phyloP scores from a whole-genome alignment of 53 echinoderm and acorn worm species.

The Echinometra lucunter region DNA sequence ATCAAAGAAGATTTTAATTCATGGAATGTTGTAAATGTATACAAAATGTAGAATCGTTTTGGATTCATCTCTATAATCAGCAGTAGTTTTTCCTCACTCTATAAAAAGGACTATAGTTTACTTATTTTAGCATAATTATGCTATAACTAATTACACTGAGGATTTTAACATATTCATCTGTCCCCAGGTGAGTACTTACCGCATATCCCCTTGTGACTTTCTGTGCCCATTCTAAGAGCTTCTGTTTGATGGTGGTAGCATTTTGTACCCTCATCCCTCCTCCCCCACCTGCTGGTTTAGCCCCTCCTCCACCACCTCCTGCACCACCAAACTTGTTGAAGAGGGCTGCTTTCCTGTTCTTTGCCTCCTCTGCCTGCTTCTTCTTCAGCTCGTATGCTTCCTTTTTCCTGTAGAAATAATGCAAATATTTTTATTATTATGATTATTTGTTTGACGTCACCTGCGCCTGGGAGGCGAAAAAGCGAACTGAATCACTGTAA shows the following conservation, averaged over 20 bases:
- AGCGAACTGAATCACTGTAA: too few relatives aligned
- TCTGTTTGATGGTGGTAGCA: conserved; percentile 93
- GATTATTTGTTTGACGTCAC: too few relatives aligned
- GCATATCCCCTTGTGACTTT: conserved; percentile 80
- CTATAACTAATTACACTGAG: background rate
- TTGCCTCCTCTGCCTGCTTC: conserved; percentile 74
- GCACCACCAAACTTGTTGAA: conserved; percentile 95
- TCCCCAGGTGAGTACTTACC: conserved; percentile 58
- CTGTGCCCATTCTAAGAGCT: conserved; percentile 92
- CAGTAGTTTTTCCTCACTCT: too few relatives aligned
- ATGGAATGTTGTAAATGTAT: too few relatives aligned
- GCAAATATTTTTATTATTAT: background rate
- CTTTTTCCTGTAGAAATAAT: conserved; percentile 78
- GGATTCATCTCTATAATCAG: too few relatives aligned
- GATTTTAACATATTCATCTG: background rate
- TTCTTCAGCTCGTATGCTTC: conserved; percentile 79
- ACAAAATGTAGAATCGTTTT: too few relatives aligned
- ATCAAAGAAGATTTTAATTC: too few relatives aligned
- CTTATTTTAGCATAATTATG: background rate
- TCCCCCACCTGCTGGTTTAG: conserved; percentile 63
- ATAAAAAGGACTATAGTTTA: too few relatives aligned
- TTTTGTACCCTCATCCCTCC: conserved; percentile 84
- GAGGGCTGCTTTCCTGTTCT: conserved; percentile 84
- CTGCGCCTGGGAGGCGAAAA: too few relatives aligned
- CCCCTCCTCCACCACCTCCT: conserved; percentile 63